Evolutionary conservation across 2,113 vertebrate species (phyloP), one percentile per base, ranked within the genome.

Genomic region (Chunga burmeisteri): DNA sequence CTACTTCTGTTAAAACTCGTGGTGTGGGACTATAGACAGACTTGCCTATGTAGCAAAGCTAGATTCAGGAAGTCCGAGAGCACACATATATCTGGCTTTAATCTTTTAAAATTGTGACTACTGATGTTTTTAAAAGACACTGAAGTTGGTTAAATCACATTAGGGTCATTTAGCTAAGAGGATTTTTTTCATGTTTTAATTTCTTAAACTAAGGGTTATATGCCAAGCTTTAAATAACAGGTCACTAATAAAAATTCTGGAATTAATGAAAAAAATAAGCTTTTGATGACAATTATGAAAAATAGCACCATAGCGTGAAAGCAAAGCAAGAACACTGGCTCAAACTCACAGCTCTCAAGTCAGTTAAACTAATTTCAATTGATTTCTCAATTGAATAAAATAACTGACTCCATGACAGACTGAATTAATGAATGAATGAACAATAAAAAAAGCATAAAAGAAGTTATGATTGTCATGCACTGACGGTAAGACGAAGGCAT

Each of bases 331-430:
- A 79, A 23, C 9, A 2, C 13, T 78, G 42, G 5, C 59, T 90
- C 55, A 65, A 38, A 77, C 15, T 62, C 29, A 46, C 29, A 46
- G 29, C 14, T 89, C 10, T 86, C 44, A 86, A 78, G 36, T 63
- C 38, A 32, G 32, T 68, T 92, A 88, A 96, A 86, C 15, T 21
- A 44, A 87, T 86, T 94, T 67, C 27, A 91, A 46, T 53, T 72
- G 21, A 92, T 87, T 88, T 90, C 10, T 55, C 44, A 47, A 66
- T 81, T 86, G 46, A 81, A 59, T 61, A 68, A 97, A 95, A 84
- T 68, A 89, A 86, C 30, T 40, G 38, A 52, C 47, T 92, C 19
- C 14, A 19, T 52, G 46, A 56, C 13, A 67, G 44, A 40, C 15
- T 56, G 61, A 87, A 56, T 87, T 66, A 88, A 58, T 87, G 34